Percentiles rank a stretch among this genome's conserved stretches.
These are phyloP conservation scores for Rhinoptilus africanus DNA, from an alignment of 2,113 vertebrate genomes.

Conservation along the genomic window DNA sequence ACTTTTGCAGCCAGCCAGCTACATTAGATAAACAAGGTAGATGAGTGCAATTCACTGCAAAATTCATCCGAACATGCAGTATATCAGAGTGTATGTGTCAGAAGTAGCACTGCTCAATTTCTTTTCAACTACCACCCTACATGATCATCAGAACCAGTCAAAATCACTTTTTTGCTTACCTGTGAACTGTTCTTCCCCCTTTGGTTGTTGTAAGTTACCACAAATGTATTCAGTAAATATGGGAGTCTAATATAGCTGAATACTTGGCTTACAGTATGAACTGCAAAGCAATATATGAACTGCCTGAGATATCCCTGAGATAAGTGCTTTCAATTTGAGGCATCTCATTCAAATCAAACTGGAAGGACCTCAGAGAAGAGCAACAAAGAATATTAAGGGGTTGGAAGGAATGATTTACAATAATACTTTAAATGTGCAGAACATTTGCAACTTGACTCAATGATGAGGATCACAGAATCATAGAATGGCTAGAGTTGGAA, in stretches of 20 bases:
- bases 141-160: background rate
- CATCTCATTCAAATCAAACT: background rate
- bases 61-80: background rate
- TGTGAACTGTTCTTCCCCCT: background rate
- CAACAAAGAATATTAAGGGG: background rate
- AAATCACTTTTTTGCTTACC: background rate
- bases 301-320: background rate
- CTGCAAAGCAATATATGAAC: background rate
- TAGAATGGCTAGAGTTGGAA: background rate
- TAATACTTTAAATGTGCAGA: background rate
- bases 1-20: conserved; percentile 4
- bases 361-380: background rate
- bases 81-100: background rate
- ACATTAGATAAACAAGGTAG: conserved; percentile 50
- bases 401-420: background rate
- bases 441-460: background rate
- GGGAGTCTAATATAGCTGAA: background rate
- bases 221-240: background rate
- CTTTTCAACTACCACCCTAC: background rate
- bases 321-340: background rate
- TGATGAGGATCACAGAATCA: background rate
- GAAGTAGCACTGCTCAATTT: background rate
- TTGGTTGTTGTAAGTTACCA: background rate
- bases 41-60: background rate
- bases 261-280: background rate